Evolutionary conservation across 2,797 vertebrate species (phyloP).

Genomic region (Champsocephalus gunnari): DNA sequence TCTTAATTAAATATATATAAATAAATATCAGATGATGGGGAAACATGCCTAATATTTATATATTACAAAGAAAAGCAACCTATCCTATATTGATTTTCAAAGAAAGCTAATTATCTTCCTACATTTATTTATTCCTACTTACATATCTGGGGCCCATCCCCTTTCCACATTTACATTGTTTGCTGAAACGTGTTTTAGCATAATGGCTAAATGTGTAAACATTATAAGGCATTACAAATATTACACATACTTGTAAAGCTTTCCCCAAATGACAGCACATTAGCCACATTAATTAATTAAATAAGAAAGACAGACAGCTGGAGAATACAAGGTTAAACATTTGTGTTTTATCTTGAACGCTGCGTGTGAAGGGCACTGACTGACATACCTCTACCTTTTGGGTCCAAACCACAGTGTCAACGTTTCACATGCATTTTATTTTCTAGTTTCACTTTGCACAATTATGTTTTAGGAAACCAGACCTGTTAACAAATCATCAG

Average conservation of each 20-base stretch:
- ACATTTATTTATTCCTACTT: background rate
- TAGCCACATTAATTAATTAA: background rate
- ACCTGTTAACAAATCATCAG: conserved; percentile 15
- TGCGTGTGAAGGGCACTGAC: background rate
- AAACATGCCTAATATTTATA: background rate
- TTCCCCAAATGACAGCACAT: background rate
- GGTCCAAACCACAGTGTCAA: background rate
- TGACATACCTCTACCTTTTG: background rate
- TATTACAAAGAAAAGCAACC: background rate
- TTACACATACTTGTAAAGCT: background rate
- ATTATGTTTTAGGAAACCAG: conserved; percentile 17
- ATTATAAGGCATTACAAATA: background rate
- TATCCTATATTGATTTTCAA: background rate
- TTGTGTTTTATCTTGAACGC: too few relatives aligned
- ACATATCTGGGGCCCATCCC: background rate
- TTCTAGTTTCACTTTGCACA: background rate
- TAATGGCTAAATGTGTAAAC: background rate
- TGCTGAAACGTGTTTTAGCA: background rate
- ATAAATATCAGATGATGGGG: background rate
- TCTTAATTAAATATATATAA: background rate
- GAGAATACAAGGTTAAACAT: background rate
- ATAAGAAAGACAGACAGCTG: background rate
- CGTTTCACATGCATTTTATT: background rate
- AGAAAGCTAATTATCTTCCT: background rate
- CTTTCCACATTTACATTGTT: background rate